Base-by-base conservation (phyloP, 2,888 invertebrate genomes). In the Amiota communis region DNA sequence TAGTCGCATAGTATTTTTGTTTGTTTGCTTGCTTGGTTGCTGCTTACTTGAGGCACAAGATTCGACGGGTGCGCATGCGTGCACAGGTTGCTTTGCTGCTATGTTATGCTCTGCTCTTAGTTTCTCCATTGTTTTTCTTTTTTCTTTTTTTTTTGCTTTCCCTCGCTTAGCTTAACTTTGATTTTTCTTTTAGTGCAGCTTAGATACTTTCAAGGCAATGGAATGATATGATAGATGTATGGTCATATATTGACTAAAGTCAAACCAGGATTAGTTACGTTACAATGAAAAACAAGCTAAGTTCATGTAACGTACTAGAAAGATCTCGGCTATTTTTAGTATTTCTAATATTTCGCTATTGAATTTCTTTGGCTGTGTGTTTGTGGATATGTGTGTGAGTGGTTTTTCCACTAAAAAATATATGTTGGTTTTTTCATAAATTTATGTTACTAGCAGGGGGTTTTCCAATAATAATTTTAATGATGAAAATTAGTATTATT, bases 401-500 rank as follows among this genome's bases (percentile, higher is more conserved):
- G 61, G 71, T 63, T 71, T 71, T 71, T 71, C 71, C 71, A 71
- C 51, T 63, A 63, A 71, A 23, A 23, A 36, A 36, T 36, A 36
- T 36, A 36, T 6, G 2, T 36, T 36, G 36, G 36, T 36, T 36
- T 6, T 36, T 36, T 6, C 23, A 23, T 23, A 2, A 23, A 23
- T 23, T 23, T 23, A 2, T 2, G 23, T 23, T 23, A 2, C 23
- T 23, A 23, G 23, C 3, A 23, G 3, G 23, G n/a, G n/a, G n/a
- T n/a, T n/a, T n/a, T n/a, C n/a, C n/a, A n/a, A n/a, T n/a, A n/a
- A n/a, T n/a, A n/a, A n/a, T 2, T 23, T 23, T 23, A 2, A 23
- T 23, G 3, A 23, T 23, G 23, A 23, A 23, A 23, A 23, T 23
- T 23, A 23, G 23, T 23, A 23, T 23, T 23, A n/a, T n/a, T n/a